These are phyloP conservation scores for Dendroctonus ponderosae DNA, from an alignment of 1,140 invertebrate genomes.

Conservation along the genomic window DNA sequence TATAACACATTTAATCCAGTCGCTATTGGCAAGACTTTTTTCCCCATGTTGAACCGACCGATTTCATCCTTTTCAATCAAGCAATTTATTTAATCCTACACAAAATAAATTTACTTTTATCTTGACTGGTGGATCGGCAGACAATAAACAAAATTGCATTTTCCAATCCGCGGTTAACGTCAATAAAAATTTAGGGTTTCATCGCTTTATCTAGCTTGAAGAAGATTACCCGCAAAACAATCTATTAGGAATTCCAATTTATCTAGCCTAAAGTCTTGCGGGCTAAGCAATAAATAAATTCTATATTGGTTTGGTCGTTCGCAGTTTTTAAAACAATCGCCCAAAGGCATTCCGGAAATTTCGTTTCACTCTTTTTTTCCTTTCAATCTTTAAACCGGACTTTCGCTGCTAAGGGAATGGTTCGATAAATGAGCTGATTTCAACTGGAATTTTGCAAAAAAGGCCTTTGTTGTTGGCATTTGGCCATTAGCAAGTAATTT, in stretches of 20 bases:
- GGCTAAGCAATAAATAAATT: slow-evolving; percentile 15
- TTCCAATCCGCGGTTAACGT: slow-evolving; percentile 10
- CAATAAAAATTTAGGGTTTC: slow-evolving; percentile 26
- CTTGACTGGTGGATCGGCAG: not conserved
- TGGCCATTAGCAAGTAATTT: not conserved
- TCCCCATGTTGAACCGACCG: slow-evolving; percentile 5
- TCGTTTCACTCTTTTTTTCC: slow-evolving; percentile 3
- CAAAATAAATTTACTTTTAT: not conserved
- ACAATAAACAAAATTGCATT: slow-evolving; percentile 24
- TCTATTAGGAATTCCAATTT: slow-evolving; percentile 25
- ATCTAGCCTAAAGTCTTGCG: slow-evolving; percentile 11
- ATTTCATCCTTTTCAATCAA: not conserved
- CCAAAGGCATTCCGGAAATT: slow-evolving; percentile 16
- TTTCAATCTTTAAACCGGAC: not conserved
- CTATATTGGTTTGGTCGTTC: slow-evolving; percentile 13
- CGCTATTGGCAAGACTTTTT: no score
- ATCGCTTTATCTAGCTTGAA: slow-evolving; percentile 27
- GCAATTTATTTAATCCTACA: not conserved
- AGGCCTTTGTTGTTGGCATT: not conserved
- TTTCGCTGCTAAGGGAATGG: not conserved
- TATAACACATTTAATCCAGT: not conserved
- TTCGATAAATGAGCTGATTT: not conserved
- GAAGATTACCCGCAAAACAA: slow-evolving; percentile 24
- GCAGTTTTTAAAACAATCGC: slow-evolving; percentile 18
- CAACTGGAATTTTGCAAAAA: not conserved